Evolutionary conservation across 1,140 invertebrate species (phyloP).

Genomic region (Gryon sp.): DNA sequence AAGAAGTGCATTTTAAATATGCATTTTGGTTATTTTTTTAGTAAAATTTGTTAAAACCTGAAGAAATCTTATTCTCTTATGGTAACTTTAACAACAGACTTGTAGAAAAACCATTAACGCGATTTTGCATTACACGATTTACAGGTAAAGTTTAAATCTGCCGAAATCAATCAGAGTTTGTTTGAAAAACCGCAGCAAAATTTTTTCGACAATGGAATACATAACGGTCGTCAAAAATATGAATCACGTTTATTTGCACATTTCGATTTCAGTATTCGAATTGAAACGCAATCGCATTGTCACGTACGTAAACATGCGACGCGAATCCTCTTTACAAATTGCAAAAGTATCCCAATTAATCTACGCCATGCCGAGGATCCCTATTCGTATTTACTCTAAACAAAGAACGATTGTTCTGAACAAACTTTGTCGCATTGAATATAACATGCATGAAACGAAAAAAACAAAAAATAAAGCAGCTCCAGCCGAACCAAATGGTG

Average conservation of each 20-base stretch:
- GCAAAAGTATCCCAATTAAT: slow-evolving; percentile 46
- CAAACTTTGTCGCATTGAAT: slow-evolving; percentile 42
- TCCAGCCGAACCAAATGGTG: neutral
- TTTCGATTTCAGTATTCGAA: slow-evolving; percentile 27
- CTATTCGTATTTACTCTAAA: slow-evolving; percentile 28
- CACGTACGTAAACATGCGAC: slow-evolving; percentile 11
- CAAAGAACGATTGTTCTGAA: slow-evolving; percentile 37
- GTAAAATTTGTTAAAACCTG: too few relatives aligned
- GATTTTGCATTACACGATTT: too few relatives aligned
- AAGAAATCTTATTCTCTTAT: too few relatives aligned
- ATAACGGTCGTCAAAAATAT: too few relatives aligned
- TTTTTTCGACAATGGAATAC: too few relatives aligned
- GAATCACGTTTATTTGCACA: slow-evolving; percentile 7
- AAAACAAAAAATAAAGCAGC: neutral
- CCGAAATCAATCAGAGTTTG: too few relatives aligned
- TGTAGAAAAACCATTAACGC: too few relatives aligned
- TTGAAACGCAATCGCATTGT: slow-evolving; percentile 24
- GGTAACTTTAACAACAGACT: too few relatives aligned
- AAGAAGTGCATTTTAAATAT: too few relatives aligned
- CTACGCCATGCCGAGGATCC: slow-evolving; percentile 3
- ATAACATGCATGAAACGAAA: slow-evolving; percentile 16
- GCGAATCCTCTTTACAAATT: slow-evolving; percentile 33
- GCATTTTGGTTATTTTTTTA: too few relatives aligned
- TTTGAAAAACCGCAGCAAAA: too few relatives aligned
- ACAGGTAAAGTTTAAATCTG: too few relatives aligned